Base-by-base conservation (phyloP, 2,888 invertebrate species). In the Peribatodes rhomboidaria region DNA sequence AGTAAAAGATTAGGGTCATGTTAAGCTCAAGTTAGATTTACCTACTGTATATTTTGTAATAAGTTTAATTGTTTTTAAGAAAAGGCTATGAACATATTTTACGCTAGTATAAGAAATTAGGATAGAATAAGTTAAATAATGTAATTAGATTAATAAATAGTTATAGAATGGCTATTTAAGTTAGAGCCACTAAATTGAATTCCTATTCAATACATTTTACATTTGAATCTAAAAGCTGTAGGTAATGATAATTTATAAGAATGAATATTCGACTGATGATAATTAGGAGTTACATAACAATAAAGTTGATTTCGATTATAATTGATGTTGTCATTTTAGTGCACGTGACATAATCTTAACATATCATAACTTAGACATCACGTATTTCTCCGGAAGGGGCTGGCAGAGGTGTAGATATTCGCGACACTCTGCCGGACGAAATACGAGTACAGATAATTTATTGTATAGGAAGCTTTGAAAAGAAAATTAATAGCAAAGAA, bases 201-300 rank as follows among this genome's bases (percentile, higher is more conserved):
- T n/a, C n/a, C n/a, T n/a, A n/a, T n/a, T n/a, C n/a, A n/a, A n/a
- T n/a, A n/a, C n/a, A n/a, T n/a, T n/a, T n/a, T n/a, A n/a, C n/a
- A n/a, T n/a, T n/a, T n/a, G n/a, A n/a, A n/a, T n/a, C n/a, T n/a
- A n/a, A n/a, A n/a, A n/a, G n/a, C n/a, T n/a, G 22, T 46, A 37
- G 16, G 16, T 39, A 50, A 20, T 42, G 31, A 35, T 31, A 47
- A 47, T 27, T 47, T 47, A 47, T 27, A 31, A n/a, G 0, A 49
- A 47, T 16, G 47, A 53, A 70, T 53, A 70, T 70, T 77, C 70
- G 82, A 81, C 82, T 81, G 81, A 80, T 68, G 73, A 54, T 50
- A 53, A 35, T 22, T 22, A 46, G n/a, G 46, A 8, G 22, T 1
- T 46, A n/a, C n/a, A n/a, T n/a, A n/a, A n/a, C 11, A 0, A 64